phyloP scores from a whole-genome alignment of 1,140 invertebrate species.

The Colletes latitarsis region DNA sequence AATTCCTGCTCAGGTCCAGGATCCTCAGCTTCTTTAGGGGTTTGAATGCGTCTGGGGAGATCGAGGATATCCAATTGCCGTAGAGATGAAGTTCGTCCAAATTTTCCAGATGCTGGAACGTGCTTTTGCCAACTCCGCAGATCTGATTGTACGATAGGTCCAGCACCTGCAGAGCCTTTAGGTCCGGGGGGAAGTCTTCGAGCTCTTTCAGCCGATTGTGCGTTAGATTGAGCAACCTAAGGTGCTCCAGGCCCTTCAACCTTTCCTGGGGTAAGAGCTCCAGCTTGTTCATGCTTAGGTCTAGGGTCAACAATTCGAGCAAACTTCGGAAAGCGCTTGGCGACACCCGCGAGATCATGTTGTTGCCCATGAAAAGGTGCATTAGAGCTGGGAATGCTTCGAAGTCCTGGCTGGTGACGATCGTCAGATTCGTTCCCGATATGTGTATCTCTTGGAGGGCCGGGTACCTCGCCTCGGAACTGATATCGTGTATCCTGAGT shows the following conservation, averaged over 20 bases:
- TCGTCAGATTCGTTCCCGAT: conserved; percentile 90
- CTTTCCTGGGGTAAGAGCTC: conserved; percentile 92
- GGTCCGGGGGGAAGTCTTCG: conserved; percentile 90
- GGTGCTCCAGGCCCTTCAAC: conserved; percentile 87
- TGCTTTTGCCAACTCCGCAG: conserved; percentile 87
- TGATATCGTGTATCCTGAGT: conserved; percentile 85
- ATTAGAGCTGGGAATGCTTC: conserved; percentile 90
- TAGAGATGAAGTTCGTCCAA: conserved; percentile 89
- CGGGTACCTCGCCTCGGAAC: conserved; percentile 84
- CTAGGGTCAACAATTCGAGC: conserved; percentile 87
- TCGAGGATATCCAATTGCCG: conserved; percentile 90
- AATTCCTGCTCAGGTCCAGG: conserved; percentile 92
- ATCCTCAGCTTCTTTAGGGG: conserved; percentile 88
- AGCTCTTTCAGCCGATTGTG: conserved; percentile 90
- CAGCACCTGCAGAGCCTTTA: conserved; percentile 88
- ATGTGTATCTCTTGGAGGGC: conserved; percentile 91
- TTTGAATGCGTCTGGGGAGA: conserved; percentile 89
- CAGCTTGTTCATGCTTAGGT: conserved; percentile 91
- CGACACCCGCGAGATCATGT: conserved; percentile 90
- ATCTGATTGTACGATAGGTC: conserved; percentile 93
- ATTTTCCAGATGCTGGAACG: conserved; percentile 88
- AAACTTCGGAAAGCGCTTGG: conserved; percentile 91
- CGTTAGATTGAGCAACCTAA: conserved; percentile 90
- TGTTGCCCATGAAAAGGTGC: conserved; percentile 87
- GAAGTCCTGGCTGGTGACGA: conserved; percentile 93